Conservation (phyloP, 2,113 vertebrate genomes). For the Nerophis lumbriciformis region DNA sequence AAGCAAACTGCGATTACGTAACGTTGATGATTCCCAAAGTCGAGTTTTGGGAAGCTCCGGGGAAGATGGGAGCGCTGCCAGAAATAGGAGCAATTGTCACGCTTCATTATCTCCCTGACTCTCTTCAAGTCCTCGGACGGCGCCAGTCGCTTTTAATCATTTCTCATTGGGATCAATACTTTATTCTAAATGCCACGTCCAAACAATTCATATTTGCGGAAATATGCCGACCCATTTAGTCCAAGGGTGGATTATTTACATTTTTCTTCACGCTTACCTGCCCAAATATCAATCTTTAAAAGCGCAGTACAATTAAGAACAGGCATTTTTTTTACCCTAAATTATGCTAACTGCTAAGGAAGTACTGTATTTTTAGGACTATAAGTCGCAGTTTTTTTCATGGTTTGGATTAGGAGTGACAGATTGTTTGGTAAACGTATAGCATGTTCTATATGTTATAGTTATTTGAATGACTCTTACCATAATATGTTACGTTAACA, state of each 20-base stretch:
- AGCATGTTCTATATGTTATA: too few relatives aligned
- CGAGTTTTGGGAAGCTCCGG: conserved; percentile 38
- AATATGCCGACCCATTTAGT: background rate
- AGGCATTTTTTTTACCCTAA: too few relatives aligned
- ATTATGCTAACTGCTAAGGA: too few relatives aligned
- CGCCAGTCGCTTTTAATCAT: conserved; percentile 34
- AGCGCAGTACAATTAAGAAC: background rate
- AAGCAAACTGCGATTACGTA: conserved; percentile 23
- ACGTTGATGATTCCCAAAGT: conserved; percentile 38
- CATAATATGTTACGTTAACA: too few relatives aligned
- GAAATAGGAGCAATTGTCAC: conserved; percentile 55
- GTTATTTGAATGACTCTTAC: too few relatives aligned
- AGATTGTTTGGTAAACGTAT: too few relatives aligned
- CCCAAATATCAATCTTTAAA: background rate
- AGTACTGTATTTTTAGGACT: too few relatives aligned
- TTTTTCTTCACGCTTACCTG: background rate
- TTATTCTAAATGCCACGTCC: conserved; percentile 2
- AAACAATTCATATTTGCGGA: background rate
- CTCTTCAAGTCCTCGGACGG: conserved; percentile 33
- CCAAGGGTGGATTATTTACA: background rate
- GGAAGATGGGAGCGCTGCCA: conserved; percentile 33
- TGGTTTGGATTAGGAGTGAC: too few relatives aligned
- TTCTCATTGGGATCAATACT: conserved; percentile 3
- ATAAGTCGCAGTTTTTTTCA: too few relatives aligned
- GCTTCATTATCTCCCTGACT: conserved; percentile 45